Evolutionary conservation across 2,888 invertebrate genomes (phyloP).

Genomic region (Dyspetes luteomarginatus): DNA sequence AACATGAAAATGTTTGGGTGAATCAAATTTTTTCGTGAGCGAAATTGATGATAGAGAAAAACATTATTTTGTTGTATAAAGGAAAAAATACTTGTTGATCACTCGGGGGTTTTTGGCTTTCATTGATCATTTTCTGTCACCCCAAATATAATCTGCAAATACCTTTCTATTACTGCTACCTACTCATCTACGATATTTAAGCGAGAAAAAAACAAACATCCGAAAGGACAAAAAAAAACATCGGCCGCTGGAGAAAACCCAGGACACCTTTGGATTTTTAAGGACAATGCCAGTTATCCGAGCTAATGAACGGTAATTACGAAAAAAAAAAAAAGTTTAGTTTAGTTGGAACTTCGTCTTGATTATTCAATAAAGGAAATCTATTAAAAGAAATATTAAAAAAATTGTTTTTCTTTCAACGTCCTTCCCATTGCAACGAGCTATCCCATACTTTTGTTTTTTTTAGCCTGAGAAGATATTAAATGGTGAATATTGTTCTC

Average conservation of each 20-base stretch:
- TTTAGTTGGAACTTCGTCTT: constrained; percentile 72
- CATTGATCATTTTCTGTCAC: constrained; percentile 75
- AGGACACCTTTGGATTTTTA: constrained; percentile 68
- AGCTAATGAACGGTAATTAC: constrained; percentile 70
- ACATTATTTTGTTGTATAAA: constrained; percentile 81
- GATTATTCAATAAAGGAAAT: constrained; percentile 72
- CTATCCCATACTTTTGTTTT: not conserved
- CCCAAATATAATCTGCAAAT: constrained; percentile 67
- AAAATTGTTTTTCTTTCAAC: constrained; percentile 29
- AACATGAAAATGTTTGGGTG: constrained; percentile 62
- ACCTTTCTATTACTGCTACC: constrained; percentile 52
- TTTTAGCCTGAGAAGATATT: not conserved
- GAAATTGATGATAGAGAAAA: constrained; percentile 67
- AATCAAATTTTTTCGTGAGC: constrained; percentile 56
- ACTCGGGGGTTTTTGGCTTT: constrained; percentile 75
- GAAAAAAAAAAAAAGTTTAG: constrained; percentile 64
- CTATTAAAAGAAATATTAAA: constrained; percentile 64
- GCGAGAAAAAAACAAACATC: constrained; percentile 20
- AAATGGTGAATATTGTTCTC: not conserved
- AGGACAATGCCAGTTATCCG: constrained; percentile 69
- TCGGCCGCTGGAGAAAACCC: constrained; percentile 66
- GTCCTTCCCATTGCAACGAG: not conserved
- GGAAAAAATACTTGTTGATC: constrained; percentile 74
- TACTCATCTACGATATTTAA: constrained; percentile 37
- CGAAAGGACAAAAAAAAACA: constrained; percentile 42